Evolutionary conservation across 2,113 vertebrate genomes (phyloP).

Genomic region (Calyptomena viridis): DNA sequence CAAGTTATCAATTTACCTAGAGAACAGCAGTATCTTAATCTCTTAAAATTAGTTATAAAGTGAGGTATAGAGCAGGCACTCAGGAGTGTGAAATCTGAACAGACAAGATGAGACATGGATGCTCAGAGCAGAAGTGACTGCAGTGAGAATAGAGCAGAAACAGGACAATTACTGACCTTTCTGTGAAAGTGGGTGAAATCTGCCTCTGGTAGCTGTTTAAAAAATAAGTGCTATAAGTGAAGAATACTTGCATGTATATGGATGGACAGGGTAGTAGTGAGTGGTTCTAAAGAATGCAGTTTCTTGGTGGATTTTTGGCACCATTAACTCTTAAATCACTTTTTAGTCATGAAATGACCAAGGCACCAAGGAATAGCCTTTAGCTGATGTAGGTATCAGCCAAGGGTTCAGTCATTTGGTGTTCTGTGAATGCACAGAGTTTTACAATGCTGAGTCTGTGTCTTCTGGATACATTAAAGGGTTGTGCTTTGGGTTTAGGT

Average conservation of each 20-base stretch:
- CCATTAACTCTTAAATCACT: neutral
- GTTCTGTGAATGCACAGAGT: neutral
- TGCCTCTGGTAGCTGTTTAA: neutral
- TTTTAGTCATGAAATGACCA: neutral
- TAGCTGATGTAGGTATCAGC: neutral
- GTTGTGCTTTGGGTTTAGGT: neutral
- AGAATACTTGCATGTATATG: neutral
- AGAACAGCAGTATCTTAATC: neutral
- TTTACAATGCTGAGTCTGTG: fast-evolving
- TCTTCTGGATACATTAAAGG: neutral
- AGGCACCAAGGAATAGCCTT: neutral
- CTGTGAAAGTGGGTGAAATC: neutral
- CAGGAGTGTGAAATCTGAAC: neutral
- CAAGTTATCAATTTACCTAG: neutral
- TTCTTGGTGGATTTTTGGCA: neutral
- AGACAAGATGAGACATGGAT: neutral
- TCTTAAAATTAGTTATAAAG: neutral
- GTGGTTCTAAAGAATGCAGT: neutral
- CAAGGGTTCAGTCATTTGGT: neutral
- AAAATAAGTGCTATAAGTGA: neutral
- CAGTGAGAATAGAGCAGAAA: neutral
- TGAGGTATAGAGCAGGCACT: neutral
- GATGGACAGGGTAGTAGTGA: neutral
- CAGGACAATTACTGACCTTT: neutral
- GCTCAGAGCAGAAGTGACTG: neutral